Base-by-base conservation (phyloP, 1,140 invertebrate species). In the Lepidurus couesii region DNA sequence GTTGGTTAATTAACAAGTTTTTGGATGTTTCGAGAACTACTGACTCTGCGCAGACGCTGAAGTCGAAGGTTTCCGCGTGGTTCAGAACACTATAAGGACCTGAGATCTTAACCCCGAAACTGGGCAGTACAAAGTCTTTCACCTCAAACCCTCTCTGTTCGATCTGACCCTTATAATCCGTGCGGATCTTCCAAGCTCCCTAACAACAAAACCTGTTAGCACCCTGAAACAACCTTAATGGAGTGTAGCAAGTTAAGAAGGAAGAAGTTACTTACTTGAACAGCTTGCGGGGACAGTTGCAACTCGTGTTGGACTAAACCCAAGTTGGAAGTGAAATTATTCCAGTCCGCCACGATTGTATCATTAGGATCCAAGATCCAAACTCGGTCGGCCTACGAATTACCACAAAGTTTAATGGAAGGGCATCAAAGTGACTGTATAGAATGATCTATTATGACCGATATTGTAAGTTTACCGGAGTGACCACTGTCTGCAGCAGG, bases 101-200 rank as follows among this genome's bases (percentile, higher is more conserved):
- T n/a, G 86, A 85, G 11, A 92, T 85, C 0, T 86, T 87, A 0
- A 92, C 88, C 84, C 91, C 88, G 80, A 91, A 92, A 80, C 89
- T 88, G 7, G 90, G 91, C 10, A 92, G 82, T 43, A 90, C 86
- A 80, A 90, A 90, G 82, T 89, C 88, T 42, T 86, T 87, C 7
- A 90, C 88, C 78, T 89, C 86, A 80, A 91, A 90, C 10, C n/a
- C 44, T 44, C 8, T 77, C 16, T 13, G 16, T 21, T 21, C 16
- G 47, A 34, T 79, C 43, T 21, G 44, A 9, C 24, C 26, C 8
- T 53, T 84, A 42, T 85, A 86, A 45, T 86, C 85, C 0, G 87
- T 85, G 83, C 87, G 86, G 44, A 90, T 87, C 73, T 84, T 85
- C 89, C 89, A 90, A 16, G 84, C 85, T 16, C 89, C 89, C 87